Percentiles rank a stretch among this genome's conserved stretches.
These are phyloP conservation scores for Yponomeuta plumbellus DNA, from an alignment of 2,888 invertebrate genomes.

Conservation along the genomic window DNA sequence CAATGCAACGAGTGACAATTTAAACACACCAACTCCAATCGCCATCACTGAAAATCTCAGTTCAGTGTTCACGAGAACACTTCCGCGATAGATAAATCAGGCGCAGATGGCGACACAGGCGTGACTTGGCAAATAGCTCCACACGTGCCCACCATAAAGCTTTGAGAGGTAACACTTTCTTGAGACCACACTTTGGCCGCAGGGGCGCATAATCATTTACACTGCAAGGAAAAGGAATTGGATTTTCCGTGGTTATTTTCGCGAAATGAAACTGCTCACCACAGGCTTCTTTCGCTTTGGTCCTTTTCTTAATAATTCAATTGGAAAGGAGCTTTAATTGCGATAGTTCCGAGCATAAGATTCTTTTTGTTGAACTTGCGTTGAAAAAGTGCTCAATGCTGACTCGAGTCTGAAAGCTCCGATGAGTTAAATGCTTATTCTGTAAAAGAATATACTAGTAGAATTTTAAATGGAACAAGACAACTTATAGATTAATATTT, in stretches of 20 bases:
- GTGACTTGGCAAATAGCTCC: conserved; percentile 37
- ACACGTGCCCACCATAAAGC: conserved; percentile 29
- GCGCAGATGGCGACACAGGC: conserved; percentile 43
- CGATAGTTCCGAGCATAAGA: neutral
- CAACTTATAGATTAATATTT: too few species aligned
- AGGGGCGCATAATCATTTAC: neutral
- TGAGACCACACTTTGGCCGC: conserved; percentile 16
- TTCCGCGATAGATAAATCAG: conserved; percentile 47
- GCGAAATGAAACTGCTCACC: neutral
- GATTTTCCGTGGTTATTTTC: neutral
- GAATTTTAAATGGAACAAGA: too few species aligned
- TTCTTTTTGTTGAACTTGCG: neutral
- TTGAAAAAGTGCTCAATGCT: neutral
- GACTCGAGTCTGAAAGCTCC: neutral
- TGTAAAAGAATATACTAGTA: too few species aligned
- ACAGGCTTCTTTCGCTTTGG: neutral
- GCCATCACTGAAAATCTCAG: conserved; percentile 38
- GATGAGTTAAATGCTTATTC: neutral
- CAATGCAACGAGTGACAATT: neutral
- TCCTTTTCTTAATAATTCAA: neutral
- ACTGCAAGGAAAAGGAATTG: neutral
- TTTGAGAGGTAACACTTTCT: conserved; percentile 17
- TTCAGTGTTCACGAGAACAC: conserved; percentile 22
- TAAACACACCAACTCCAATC: conserved; percentile 34
- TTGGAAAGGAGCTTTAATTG: neutral